Conservation (phyloP, 2,113 vertebrate species). For the Rallus limicola region DNA sequence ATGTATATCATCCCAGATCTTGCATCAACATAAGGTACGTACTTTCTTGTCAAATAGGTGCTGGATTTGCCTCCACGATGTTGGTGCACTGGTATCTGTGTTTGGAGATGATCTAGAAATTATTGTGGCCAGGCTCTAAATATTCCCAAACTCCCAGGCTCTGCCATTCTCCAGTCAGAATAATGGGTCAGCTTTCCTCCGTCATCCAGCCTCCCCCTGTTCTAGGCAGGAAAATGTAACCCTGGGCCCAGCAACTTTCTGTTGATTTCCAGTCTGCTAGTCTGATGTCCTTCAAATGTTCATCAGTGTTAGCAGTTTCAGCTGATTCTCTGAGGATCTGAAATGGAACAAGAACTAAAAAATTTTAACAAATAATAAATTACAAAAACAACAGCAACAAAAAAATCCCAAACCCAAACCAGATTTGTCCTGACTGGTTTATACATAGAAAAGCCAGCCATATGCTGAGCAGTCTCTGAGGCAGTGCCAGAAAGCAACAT, state of each 20-base stretch:
- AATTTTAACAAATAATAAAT: not conserved
- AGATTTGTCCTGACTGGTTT: not conserved
- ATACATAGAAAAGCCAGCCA: not conserved
- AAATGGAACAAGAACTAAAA: not conserved
- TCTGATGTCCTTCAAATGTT: not conserved
- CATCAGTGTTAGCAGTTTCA: not conserved
- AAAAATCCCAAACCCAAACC: not conserved
- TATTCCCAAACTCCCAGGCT: not conserved
- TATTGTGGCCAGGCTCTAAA: not conserved
- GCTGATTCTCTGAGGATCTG: not conserved
- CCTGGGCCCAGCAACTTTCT: not conserved
- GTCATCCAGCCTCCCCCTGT: not conserved
- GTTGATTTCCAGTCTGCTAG: not conserved
- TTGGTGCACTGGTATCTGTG: not conserved
- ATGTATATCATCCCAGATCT: not conserved
- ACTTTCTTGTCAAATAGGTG: not conserved
- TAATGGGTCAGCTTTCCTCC: not conserved
- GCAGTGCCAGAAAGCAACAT: not conserved
- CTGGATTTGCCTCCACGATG: not conserved
- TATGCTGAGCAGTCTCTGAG: not conserved
- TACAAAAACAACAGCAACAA: not conserved
- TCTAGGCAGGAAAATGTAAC: not conserved
- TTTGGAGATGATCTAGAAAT: not conserved
- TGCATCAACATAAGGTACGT: not conserved
- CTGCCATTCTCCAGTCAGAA: accelerated